These are phyloP conservation scores for Delichon dasypus DNA, from an alignment of 2,797 vertebrate genomes.

Conservation along the genomic window DNA sequence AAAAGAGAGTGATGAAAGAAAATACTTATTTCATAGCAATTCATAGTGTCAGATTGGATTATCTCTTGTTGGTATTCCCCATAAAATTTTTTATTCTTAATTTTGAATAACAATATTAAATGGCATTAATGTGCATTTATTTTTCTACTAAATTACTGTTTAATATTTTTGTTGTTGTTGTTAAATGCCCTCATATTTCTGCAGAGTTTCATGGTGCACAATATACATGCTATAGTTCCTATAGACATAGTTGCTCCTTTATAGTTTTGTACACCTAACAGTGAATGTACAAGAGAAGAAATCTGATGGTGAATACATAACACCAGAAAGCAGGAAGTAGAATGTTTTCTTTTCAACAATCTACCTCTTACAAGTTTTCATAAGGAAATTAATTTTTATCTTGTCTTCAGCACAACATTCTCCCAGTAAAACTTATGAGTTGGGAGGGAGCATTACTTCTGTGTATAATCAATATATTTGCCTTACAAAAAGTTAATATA, in stretches of 20 bases:
- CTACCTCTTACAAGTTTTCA: neutral
- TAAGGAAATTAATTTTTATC: neutral
- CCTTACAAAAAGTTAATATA: neutral
- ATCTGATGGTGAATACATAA: neutral
- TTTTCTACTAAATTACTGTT: neutral
- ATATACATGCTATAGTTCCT: neutral
- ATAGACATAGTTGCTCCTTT: neutral
- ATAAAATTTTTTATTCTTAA: neutral
- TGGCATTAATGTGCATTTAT: neutral
- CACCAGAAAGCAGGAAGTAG: neutral
- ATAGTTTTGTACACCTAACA: neutral
- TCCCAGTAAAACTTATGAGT: neutral
- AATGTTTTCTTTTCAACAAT: neutral
- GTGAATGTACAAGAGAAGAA: neutral
- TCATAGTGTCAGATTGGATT: neutral
- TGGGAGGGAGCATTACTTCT: neutral
- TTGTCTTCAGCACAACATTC: neutral
- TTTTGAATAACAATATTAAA: neutral
- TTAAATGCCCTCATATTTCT: neutral
- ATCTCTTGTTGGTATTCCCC: neutral
- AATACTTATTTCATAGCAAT: neutral
- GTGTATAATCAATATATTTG: neutral
- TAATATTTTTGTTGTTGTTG: neutral
- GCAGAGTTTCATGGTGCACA: neutral
- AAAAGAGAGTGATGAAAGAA: neutral